Base-by-base conservation (phyloP, 2,113 vertebrate species). In the Pterocles orientalis region DNA sequence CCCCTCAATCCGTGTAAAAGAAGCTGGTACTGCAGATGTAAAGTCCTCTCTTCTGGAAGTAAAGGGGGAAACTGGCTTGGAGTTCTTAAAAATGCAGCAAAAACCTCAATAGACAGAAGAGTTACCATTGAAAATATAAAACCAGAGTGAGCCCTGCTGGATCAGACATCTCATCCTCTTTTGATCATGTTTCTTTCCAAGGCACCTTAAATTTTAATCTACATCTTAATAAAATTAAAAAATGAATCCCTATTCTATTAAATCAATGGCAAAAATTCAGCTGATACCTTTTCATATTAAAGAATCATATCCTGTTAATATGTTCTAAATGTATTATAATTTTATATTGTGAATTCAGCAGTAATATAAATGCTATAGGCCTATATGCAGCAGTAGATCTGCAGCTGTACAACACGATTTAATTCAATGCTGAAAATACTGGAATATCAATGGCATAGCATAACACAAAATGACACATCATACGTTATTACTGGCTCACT, bases 151-250 rank as follows among this genome's bases (percentile, higher is more conserved):
- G 7, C 3, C 43, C 9, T 70, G 11, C 18, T 84, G 31, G 13
- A 87, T 39, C 5, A 36, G 23, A 73, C 7, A 16, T 18, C 3
- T 76, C 17, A 23, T 65, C 4, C 2, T 29, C 24, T 86, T 77
- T 14, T 0, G 2, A 33, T 48, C 0, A 1, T 1, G 0, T 45
- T 86, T 72, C 14, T 56, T 94, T 75, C 36, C 10, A 70, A 53
- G 14, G n/a, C 5, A 62, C 1, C 19, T 66, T 68, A 26, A 10
- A 58, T 73, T 68, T 75, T 66, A 36, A 47, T n/a, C 31, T 45
- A 10, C 18, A 23, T 61, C 17, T 71, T 58, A 62, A 34, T 47
- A 54, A 90, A 82, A 47, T 31, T 41, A 48, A 85, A 41, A 28
- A 69, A 68, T 60, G 3, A 25, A 47, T 66, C 16, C 7, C 8